Evolutionary conservation across 1,140 invertebrate genomes (phyloP).

Genomic region (Drosophila guanche): DNA sequence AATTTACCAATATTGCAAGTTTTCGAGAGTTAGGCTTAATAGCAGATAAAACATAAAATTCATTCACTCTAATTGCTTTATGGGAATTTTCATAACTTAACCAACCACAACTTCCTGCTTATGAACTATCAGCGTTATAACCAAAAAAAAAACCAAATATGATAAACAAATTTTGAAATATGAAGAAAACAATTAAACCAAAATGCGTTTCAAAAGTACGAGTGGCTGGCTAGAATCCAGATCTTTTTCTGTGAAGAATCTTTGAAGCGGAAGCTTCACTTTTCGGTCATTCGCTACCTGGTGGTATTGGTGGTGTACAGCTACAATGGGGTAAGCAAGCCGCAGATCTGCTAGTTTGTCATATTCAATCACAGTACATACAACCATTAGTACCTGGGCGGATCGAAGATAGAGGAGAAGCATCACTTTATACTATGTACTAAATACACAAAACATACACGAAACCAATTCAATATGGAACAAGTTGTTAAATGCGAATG

Average conservation of each 20-base stretch:
- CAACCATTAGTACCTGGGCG: conserved; percentile 55
- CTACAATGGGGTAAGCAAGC: conserved; percentile 1
- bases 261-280: conserved; percentile 1
- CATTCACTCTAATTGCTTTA: conserved; percentile 75
- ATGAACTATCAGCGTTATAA: conserved; percentile 61
- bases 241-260: conserved; percentile 22
- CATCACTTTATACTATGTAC: conserved; percentile 51
- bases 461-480: conserved; percentile 57
- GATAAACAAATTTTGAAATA: conserved; percentile 47
- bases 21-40: conserved; percentile 77
- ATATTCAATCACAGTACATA: too few relatives aligned
- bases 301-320: too few relatives aligned
- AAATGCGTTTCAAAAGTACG: conserved; percentile 40
- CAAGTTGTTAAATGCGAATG: conserved; percentile 64
- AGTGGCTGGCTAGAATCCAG: background rate
- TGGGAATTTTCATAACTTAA: conserved; percentile 68
- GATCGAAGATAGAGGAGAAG: conserved; percentile 36
- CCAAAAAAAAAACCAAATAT: conserved; percentile 38
- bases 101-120: conserved; percentile 57
- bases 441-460: conserved; percentile 28
- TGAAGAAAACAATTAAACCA: conserved; percentile 39
- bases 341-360: conserved; percentile 27
- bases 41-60: conserved; percentile 66
- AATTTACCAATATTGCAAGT: conserved; percentile 49
- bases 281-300: too few relatives aligned